phyloP scores from a whole-genome alignment of 1,140 invertebrate genomes.

The Acyrthosiphon pisum region DNA sequence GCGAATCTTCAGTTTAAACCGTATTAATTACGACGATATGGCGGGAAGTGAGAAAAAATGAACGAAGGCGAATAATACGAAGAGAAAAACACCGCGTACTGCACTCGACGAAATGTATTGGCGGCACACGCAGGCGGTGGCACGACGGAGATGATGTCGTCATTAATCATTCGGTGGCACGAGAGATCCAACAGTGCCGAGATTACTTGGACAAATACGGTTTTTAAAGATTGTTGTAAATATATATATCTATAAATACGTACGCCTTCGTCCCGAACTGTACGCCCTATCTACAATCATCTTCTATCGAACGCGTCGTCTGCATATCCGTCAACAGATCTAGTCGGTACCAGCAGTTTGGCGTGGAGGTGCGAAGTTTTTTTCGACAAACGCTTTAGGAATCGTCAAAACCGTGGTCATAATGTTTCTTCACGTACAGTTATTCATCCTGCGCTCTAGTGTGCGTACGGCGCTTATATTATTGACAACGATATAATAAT shows the following conservation, averaged over 20 bases:
- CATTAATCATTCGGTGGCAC: neutral
- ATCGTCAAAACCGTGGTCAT: neutral
- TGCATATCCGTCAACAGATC: neutral
- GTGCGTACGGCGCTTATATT: too few relatives aligned
- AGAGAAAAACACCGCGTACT: neutral
- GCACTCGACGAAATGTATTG: neutral
- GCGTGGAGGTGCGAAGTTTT: neutral
- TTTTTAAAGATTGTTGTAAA: neutral
- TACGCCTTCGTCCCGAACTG: neutral
- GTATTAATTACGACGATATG: conserved; percentile 8
- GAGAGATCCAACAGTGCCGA: neutral
- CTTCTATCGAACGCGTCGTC: neutral
- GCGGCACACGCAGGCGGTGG: neutral
- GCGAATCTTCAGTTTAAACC: neutral
- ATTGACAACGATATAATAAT: neutral
- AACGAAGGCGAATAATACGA: neutral
- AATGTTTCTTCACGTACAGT: too few relatives aligned
- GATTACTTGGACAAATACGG: neutral
- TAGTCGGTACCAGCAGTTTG: too few relatives aligned
- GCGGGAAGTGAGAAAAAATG: neutral
- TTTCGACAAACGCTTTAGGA: neutral
- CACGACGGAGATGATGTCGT: neutral
- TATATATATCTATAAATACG: neutral
- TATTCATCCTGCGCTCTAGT: too few relatives aligned
- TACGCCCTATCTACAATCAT: neutral